Percentiles rank a stretch among this genome's conserved stretches.
Evolutionary conservation across 2,797 vertebrate species (phyloP).

Genomic region (Carcharodon carcharias): DNA sequence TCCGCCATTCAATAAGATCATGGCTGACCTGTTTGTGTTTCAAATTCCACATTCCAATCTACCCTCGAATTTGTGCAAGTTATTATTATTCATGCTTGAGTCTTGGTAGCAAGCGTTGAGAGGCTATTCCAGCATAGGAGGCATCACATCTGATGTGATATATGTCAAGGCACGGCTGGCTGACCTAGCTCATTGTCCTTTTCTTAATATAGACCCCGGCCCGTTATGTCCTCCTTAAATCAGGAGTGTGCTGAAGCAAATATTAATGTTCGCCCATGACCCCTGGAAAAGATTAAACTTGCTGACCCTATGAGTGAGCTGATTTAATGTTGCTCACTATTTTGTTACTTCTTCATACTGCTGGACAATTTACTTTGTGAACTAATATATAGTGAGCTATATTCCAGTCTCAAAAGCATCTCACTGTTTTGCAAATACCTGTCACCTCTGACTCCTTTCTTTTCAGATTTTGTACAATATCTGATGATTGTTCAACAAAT

Average conservation of each 20-base stretch:
- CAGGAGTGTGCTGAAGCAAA: background rate
- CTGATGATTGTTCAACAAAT: background rate
- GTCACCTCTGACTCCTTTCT: background rate
- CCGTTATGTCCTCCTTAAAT: background rate
- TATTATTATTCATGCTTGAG: background rate
- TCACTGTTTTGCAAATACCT: background rate
- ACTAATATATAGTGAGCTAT: background rate
- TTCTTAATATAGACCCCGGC: background rate
- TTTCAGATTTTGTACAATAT: background rate
- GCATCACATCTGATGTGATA: background rate
- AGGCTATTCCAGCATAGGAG: background rate
- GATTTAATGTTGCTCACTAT: background rate
- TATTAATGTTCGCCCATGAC: background rate
- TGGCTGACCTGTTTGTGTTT: no score
- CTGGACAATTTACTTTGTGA: background rate
- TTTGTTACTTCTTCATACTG: background rate
- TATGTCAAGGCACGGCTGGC: background rate
- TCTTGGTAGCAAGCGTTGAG: background rate
- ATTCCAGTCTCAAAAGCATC: background rate
- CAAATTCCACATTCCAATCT: no score
- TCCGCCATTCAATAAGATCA: no score
- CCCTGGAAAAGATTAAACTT: background rate
- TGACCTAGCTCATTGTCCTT: background rate
- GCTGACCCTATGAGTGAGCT: background rate
- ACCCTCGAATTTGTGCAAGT: background rate